A percentile compares a stretch with the other conserved stretches of the same genome.
Conservation (phyloP, 2,797 vertebrate species). For the Periophthalmus magnuspinnatus region DNA sequence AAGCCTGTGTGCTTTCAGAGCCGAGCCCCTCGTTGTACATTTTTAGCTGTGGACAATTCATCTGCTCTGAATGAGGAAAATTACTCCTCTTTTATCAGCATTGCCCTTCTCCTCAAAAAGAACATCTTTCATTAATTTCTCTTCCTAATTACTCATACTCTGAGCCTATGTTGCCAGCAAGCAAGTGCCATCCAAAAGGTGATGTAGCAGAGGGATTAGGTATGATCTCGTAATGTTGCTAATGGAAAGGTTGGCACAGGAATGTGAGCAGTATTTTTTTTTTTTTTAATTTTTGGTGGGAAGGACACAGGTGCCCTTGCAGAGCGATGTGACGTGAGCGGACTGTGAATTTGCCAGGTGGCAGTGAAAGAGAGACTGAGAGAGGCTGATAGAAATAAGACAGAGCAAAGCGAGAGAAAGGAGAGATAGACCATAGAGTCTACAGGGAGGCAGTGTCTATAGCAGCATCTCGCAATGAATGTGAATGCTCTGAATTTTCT, state of each 20-base stretch:
- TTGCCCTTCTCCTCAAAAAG: conserved; percentile 59
- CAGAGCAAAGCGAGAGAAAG: conserved; percentile 68
- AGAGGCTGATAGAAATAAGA: conserved; percentile 61
- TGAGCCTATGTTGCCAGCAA: conserved; percentile 62
- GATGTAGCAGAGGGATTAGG: conserved; percentile 62
- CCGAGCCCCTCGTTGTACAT: conserved; percentile 60
- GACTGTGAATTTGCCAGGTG: conserved; percentile 87
- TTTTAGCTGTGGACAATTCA: conserved; percentile 55
- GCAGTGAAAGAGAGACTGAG: conserved; percentile 70
- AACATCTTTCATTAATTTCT: conserved; percentile 69
- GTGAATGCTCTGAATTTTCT: conserved; percentile 60
- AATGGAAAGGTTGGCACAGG: conserved; percentile 79
- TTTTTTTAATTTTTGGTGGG: conserved; percentile 61
- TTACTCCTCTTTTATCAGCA: conserved; percentile 65
- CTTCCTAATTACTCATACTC: conserved; percentile 64
- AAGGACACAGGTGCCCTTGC: conserved; percentile 88
- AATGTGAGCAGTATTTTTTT: conserved; percentile 64
- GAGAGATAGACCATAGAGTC: conserved; percentile 62
- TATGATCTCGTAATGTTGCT: conserved; percentile 77
- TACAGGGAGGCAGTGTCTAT: conserved; percentile 67
- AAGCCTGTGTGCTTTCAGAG: conserved; percentile 61
- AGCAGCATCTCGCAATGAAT: conserved; percentile 55
- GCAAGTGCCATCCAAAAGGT: conserved; percentile 57
- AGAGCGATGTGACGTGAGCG: conserved; percentile 83
- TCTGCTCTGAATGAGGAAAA: conserved; percentile 53